Evolutionary conservation across 2,888 invertebrate species (phyloP).

Genomic region (Mamestra brassicae): DNA sequence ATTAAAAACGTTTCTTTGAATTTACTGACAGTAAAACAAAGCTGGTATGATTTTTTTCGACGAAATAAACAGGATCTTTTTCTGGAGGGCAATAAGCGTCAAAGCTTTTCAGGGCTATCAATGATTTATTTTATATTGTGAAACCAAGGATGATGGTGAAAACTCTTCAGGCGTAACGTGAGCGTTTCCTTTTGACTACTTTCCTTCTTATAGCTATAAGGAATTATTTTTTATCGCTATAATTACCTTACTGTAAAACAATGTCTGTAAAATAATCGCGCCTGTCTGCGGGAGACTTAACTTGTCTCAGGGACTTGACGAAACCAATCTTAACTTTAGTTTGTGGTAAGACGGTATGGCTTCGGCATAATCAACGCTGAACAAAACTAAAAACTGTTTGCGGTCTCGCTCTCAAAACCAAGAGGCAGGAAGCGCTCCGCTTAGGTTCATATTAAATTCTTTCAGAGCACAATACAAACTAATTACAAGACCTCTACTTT

Average conservation of each 20-base stretch:
- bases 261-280: background rate
- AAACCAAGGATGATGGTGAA: background rate
- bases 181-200: too few relatives aligned
- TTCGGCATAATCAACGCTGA: slow-evolving; percentile 3
- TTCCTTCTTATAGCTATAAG: too few relatives aligned
- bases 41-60: slow-evolving; percentile 12
- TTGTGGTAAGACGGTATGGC: background rate
- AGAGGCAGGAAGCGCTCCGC: slow-evolving; percentile 17
- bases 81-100: background rate
- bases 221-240: too few relatives aligned
- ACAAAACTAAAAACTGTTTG: slow-evolving; percentile 13
- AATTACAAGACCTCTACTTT: slow-evolving; percentile 19
- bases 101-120: background rate
- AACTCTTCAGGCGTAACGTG: background rate
- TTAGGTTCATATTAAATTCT: slow-evolving; percentile 34
- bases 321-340: slow-evolving; percentile 4
- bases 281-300: background rate
- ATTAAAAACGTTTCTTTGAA: slow-evolving; percentile 42
- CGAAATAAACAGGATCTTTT: slow-evolving; percentile 9
- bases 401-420: slow-evolving; percentile 32
- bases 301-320: background rate
- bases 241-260: background rate
- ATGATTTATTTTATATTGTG: background rate
- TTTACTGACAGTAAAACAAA: slow-evolving; percentile 32
- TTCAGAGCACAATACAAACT: slow-evolving; percentile 33